Evolutionary conservation across 2,113 vertebrate species (phyloP).

Genomic region (Psophia crepitans): DNA sequence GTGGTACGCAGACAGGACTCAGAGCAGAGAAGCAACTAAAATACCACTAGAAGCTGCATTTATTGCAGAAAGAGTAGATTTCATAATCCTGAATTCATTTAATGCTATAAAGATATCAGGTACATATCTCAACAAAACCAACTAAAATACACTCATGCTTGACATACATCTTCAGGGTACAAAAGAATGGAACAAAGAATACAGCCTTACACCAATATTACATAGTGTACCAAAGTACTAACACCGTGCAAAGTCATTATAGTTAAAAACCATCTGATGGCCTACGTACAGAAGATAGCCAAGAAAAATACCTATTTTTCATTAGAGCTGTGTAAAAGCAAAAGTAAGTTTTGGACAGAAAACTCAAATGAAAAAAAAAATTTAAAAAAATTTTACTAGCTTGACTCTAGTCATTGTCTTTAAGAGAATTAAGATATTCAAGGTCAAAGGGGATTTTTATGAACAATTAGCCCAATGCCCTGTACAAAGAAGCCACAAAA

Average conservation of each 20-base stretch:
- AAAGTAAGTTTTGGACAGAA: not conserved
- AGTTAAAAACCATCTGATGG: not conserved
- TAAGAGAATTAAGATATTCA: not conserved
- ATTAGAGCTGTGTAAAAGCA: not conserved
- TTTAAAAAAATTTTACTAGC: no score
- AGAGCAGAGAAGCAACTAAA: not conserved
- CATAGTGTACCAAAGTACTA: not conserved
- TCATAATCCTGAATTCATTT: not conserved
- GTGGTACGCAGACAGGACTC: not conserved
- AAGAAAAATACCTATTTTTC: constrained; percentile 18
- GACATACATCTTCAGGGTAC: not conserved
- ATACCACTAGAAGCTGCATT: not conserved
- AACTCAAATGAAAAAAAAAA: not conserved
- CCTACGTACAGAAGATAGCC: not conserved
- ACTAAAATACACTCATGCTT: not conserved
- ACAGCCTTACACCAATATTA: not conserved
- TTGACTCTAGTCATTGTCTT: not conserved
- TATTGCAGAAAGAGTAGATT: not conserved
- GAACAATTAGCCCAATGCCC: not conserved
- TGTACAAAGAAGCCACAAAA: constrained; percentile 24
- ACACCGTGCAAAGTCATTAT: not conserved
- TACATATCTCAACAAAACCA: not conserved
- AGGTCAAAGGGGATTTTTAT: constrained; percentile 12
- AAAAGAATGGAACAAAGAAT: not conserved
- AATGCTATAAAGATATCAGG: not conserved